Evolutionary conservation across 2,797 vertebrate genomes (phyloP).

Genomic region (Cetoscarus ocellatus): DNA sequence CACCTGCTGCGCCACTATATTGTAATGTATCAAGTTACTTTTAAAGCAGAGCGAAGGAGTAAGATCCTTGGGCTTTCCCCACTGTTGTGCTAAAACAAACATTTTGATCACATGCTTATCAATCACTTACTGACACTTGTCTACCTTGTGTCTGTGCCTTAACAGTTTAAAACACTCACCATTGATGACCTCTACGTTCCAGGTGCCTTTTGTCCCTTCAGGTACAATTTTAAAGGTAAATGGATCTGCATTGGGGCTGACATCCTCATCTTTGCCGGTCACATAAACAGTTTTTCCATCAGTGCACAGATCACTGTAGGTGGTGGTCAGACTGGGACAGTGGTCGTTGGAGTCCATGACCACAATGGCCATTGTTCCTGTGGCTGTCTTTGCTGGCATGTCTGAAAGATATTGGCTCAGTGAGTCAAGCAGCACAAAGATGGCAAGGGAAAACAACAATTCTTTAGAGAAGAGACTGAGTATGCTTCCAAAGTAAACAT

Average conservation of each 20-base stretch:
- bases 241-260: slow-evolving; percentile 84
- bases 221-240: slow-evolving; percentile 87
- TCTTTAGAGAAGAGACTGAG: too few relatives aligned
- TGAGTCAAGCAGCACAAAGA: slow-evolving; percentile 7
- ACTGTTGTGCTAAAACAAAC: too few relatives aligned
- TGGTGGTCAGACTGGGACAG: slow-evolving; percentile 87
- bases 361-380: slow-evolving; percentile 90
- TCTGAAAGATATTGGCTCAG: slow-evolving; percentile 75
- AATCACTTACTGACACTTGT: too few relatives aligned
- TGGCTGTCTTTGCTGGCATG: slow-evolving; percentile 87
- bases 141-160: too few relatives aligned
- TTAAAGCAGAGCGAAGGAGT: too few relatives aligned
- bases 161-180: slow-evolving; percentile 79
- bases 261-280: slow-evolving; percentile 87
- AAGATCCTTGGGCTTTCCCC: too few relatives aligned
- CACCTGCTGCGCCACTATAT: too few relatives aligned
- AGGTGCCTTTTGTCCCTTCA: slow-evolving; percentile 79
- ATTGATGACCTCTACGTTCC: slow-evolving; percentile 85
- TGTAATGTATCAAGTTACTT: too few relatives aligned
- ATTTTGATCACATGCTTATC: too few relatives aligned
- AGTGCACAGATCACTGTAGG: slow-evolving; percentile 79
- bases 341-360: slow-evolving; percentile 92
- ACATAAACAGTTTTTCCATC: slow-evolving; percentile 80
- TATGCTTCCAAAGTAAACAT: too few relatives aligned
- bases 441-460: too few relatives aligned